These are phyloP conservation scores for Leptopilina clavipes DNA, from an alignment of 1,140 invertebrate genomes.

Conservation along the genomic window DNA sequence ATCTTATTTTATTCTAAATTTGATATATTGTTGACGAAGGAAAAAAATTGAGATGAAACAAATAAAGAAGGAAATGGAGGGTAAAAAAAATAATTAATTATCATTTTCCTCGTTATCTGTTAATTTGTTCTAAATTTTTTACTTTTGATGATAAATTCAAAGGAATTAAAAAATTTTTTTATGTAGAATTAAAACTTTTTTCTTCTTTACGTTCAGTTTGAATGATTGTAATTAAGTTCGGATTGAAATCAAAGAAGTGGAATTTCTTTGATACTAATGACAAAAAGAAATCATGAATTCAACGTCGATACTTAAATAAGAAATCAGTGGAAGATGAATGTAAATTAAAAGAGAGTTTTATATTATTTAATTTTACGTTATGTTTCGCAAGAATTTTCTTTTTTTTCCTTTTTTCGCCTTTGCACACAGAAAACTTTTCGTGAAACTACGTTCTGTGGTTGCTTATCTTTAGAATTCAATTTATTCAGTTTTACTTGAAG, in stretches of 20 bases:
- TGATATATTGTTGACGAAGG: background rate
- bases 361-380: background rate
- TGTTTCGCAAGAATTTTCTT: background rate
- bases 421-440: background rate
- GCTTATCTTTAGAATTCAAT: conserved; percentile 32
- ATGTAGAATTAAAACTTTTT: too few species aligned
- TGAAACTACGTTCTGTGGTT: background rate
- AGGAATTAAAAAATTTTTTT: too few species aligned
- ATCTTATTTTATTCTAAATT: background rate
- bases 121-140: too few species aligned
- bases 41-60: background rate
- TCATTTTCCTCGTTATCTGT: too few species aligned
- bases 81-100: background rate
- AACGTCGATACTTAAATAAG: too few species aligned
- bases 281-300: too few species aligned
- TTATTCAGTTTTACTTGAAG: conserved; percentile 21
- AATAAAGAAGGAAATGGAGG: background rate
- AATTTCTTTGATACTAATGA: too few species aligned
- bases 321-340: too few species aligned
- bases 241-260: too few species aligned
- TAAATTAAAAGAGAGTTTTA: background rate
- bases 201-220: too few species aligned
- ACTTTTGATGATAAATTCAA: too few species aligned
- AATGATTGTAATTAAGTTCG: too few species aligned
- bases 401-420: background rate